These are phyloP conservation scores for Centrocercus urophasianus DNA, from an alignment of 2,113 vertebrate genomes.

Conservation along the genomic window DNA sequence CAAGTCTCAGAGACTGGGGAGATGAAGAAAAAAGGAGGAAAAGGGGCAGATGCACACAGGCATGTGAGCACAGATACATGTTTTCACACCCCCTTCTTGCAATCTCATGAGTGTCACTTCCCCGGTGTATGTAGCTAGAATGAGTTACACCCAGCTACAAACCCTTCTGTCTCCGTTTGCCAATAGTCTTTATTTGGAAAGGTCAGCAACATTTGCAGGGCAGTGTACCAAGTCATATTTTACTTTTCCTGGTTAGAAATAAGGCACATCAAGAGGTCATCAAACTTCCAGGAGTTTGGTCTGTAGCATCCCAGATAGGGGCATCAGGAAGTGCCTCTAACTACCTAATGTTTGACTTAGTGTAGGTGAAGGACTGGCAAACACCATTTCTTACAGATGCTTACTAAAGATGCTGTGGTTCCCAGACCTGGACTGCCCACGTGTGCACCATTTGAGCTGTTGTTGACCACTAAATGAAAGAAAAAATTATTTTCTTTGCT, in stretches of 20 bases:
- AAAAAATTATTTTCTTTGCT: background rate
- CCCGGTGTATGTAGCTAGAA: background rate
- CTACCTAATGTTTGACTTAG: fast-evolving
- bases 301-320: background rate
- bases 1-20: background rate
- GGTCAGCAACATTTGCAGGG: background rate
- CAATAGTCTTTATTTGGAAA: background rate
- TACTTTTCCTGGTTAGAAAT: background rate
- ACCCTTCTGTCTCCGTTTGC: background rate
- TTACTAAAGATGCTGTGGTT: background rate
- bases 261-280: background rate
- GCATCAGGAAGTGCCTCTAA: background rate
- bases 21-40: background rate
- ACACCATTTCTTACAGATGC: background rate
- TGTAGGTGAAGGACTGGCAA: background rate
- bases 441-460: background rate
- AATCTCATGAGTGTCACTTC: background rate
- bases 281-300: background rate
- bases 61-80: background rate
- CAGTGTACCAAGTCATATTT: background rate
- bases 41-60: background rate
- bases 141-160: background rate
- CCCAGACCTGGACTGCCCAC: background rate
- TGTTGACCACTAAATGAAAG: background rate
- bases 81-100: too few species aligned